A percentile compares a stretch with the other conserved stretches of the same genome.
Conservation (phyloP, 2,113 vertebrate genomes). For the Rhadina sibilatrix region DNA sequence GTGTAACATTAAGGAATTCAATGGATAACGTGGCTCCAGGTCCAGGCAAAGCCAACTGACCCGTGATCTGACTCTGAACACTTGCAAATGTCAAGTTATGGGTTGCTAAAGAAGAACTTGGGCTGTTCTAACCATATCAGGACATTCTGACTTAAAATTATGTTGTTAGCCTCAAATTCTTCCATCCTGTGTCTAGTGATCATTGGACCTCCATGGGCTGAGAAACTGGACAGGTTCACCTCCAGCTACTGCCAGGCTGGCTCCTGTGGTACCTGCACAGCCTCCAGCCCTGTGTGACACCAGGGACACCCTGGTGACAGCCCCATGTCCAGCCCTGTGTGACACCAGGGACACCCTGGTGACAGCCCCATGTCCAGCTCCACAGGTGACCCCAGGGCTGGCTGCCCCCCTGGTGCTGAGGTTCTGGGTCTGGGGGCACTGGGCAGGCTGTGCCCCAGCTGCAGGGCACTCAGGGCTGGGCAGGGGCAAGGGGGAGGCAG, state of each 20-base stretch:
- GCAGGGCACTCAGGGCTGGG: background rate
- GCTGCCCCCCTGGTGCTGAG: background rate
- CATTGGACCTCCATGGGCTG: background rate
- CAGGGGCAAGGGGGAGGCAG: background rate
- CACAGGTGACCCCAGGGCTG: too few species aligned
- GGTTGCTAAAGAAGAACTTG: background rate
- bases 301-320: background rate
- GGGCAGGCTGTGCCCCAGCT: background rate
- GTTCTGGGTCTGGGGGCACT: accelerated
- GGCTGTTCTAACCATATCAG: background rate
- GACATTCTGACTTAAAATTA: background rate
- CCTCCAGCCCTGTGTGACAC: background rate
- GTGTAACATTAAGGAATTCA: background rate
- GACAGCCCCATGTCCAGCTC: background rate
- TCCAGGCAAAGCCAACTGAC: background rate
- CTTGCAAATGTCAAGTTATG: background rate
- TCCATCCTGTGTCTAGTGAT: background rate
- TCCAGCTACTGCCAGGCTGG: accelerated
- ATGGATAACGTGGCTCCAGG: background rate
- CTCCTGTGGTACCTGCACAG: background rate
- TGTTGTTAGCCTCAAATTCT: background rate
- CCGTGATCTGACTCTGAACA: background rate
- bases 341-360: background rate
- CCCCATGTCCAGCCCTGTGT: background rate
- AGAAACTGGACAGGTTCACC: background rate